These are phyloP conservation scores for Mesorhabditis belari DNA, from an alignment of 2,888 invertebrate genomes.

Conservation along the genomic window DNA sequence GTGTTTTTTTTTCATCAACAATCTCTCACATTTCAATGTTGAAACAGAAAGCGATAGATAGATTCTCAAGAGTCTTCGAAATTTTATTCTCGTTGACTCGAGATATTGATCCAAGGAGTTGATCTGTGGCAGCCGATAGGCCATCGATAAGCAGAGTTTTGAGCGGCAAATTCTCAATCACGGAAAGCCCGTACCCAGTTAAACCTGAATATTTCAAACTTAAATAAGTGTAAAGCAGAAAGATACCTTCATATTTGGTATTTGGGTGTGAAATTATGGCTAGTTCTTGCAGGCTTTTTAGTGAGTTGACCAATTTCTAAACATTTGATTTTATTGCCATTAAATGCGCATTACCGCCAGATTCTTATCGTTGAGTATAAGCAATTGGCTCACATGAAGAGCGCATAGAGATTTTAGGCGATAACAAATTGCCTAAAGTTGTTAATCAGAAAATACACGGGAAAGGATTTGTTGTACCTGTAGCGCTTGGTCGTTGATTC, in stretches of 20 bases:
- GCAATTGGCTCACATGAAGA: slow-evolving; percentile 16
- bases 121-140: slow-evolving; percentile 23
- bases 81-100: not conserved
- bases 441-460: too few relatives aligned
- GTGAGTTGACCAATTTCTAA: slow-evolving; percentile 5
- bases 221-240: too few relatives aligned
- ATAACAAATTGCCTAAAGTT: not conserved
- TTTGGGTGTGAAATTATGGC: slow-evolving; percentile 19
- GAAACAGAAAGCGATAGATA: slow-evolving; percentile 28
- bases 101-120: slow-evolving; percentile 6
- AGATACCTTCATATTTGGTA: slow-evolving; percentile 13
- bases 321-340: too few relatives aligned
- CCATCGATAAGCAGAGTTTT: slow-evolving; percentile 29
- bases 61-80: slow-evolving; percentile 5
- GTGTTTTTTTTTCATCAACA: not conserved
- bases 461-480: too few relatives aligned
- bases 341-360: slow-evolving; percentile 2
- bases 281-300: slow-evolving; percentile 11
- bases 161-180: slow-evolving; percentile 4
- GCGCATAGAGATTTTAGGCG: slow-evolving; percentile 2
- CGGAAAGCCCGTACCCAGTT: slow-evolving; percentile 3
- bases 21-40: slow-evolving; percentile 15
- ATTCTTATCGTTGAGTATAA: slow-evolving; percentile 11
- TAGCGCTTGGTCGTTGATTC: too few relatives aligned
- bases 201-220: slow-evolving; percentile 3